A percentile compares a stretch with the other conserved stretches of the same genome.
Evolutionary conservation across 2,113 vertebrate species (phyloP).

Genomic region (Crotalus viridis): DNA sequence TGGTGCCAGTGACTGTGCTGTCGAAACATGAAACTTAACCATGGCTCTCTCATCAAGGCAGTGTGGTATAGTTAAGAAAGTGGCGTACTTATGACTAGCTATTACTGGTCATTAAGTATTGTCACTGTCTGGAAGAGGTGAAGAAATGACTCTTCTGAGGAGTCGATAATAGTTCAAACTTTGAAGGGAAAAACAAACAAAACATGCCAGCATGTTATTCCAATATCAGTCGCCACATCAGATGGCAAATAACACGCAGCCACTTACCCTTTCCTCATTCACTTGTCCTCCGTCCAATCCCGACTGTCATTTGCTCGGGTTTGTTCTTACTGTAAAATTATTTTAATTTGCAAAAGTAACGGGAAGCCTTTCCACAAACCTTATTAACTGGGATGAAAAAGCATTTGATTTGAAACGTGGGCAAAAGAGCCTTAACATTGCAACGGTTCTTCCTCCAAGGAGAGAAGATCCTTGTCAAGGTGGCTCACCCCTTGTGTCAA

Average conservation of each 20-base stretch:
- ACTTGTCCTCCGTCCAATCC: not conserved
- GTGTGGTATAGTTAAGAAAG: not conserved
- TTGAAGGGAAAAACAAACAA: not conserved
- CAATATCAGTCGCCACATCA: not conserved
- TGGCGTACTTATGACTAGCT: not conserved
- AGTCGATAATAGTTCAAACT: not conserved
- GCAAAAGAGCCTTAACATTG: not conserved
- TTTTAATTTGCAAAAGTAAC: not conserved
- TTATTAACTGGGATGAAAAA: not conserved
- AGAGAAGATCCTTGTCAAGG: constrained; percentile 1
- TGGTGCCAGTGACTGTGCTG: not conserved
- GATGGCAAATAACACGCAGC: not conserved
- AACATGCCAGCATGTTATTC: not conserved
- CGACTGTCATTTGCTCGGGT: not conserved
- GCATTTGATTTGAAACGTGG: not conserved
- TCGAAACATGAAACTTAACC: not conserved
- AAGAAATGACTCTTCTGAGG: not conserved
- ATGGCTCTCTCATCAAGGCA: not conserved
- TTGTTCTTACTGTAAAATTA: not conserved
- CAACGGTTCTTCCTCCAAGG: not conserved
- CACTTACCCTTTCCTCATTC: too few species aligned
- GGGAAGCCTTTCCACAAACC: not conserved
- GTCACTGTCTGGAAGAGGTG: not conserved
- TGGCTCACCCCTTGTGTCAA: not conserved
- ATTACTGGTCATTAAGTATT: not conserved